phyloP scores from a whole-genome alignment of 2,797 vertebrate genomes.

The Podarcis lilfordi region DNA sequence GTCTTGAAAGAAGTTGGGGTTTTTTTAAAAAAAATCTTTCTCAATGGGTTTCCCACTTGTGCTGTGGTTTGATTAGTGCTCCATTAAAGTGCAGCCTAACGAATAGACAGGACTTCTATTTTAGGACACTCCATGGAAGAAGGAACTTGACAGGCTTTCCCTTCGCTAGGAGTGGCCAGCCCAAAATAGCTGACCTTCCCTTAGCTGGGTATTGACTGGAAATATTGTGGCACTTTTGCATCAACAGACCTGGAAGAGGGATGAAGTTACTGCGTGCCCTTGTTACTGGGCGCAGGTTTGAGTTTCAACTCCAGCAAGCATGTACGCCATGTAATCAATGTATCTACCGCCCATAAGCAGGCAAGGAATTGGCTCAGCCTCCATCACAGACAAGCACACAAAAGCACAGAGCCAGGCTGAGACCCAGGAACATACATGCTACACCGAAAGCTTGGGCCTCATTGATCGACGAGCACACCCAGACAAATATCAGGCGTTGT shows the following conservation, averaged over 20 bases:
- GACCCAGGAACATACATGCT: neutral
- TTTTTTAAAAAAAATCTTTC: conserved; percentile 40
- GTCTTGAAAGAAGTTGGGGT: conserved; percentile 55
- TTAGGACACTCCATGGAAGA: conserved; percentile 86
- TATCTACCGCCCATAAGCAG: conserved; percentile 7
- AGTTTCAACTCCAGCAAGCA: neutral
- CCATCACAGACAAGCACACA: neutral
- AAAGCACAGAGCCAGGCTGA: neutral
- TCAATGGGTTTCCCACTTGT: conserved; percentile 41
- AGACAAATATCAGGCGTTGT: neutral
- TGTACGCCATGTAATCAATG: conserved; percentile 3
- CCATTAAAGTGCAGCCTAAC: conserved; percentile 70
- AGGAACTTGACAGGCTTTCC: conserved; percentile 76
- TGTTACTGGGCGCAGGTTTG: neutral
- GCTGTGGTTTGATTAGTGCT: conserved; percentile 62
- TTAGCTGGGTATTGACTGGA: conserved; percentile 57
- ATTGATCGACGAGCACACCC: neutral
- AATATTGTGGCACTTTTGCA: conserved; percentile 67
- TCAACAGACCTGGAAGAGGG: conserved; percentile 45
- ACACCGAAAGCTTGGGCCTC: neutral
- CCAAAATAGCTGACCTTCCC: conserved; percentile 90
- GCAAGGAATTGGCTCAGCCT: conserved; percentile 18
- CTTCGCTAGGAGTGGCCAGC: conserved; percentile 73
- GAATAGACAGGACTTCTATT: conserved; percentile 87
- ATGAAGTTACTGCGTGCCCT: conserved; percentile 23